These are phyloP conservation scores for Montipora efflorescens DNA, from an alignment of 64 coral and sea anemone species.

Conservation along the genomic window DNA sequence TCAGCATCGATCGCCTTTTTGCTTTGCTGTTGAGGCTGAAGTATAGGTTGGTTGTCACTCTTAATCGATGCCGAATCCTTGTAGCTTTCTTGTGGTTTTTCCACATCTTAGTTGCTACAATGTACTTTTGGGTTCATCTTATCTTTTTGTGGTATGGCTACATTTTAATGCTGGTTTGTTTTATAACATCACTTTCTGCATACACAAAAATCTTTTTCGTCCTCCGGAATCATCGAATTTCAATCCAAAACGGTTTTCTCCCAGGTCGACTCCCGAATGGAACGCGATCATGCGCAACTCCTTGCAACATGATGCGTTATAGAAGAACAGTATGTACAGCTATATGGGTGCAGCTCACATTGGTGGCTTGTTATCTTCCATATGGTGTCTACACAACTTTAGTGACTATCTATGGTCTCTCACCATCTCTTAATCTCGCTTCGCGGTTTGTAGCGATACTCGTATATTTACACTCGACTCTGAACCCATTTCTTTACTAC, in stretches of 20 bases:
- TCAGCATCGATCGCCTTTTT: slow-evolving; percentile 26
- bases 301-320: not conserved
- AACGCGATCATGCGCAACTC: not conserved
- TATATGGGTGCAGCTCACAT: slow-evolving; percentile 2
- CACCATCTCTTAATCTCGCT: not conserved
- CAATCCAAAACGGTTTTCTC: not conserved
- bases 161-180: not conserved
- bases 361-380: slow-evolving; percentile 7
- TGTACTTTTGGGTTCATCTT: slow-evolving; percentile 4
- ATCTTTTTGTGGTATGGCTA: slow-evolving; percentile 1
- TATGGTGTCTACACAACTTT: slow-evolving; percentile 13
- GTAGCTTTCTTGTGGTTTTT: not conserved
- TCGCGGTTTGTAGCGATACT: not conserved
- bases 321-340: slow-evolving; percentile 5
- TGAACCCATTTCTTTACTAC: slow-evolving; percentile 28
- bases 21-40: not conserved
- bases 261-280: not conserved
- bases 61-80: not conserved
- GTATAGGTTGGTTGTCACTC: slow-evolving; percentile 20
- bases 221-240: not conserved
- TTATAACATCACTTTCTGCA: not conserved
- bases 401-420: not conserved
- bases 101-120: not conserved
- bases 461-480: slow-evolving; percentile 4
- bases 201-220: not conserved